Percentiles rank a stretch among this genome's conserved stretches.
Conservation (phyloP, 2,797 vertebrate species). For the Buphagus erythrorhynchus region DNA sequence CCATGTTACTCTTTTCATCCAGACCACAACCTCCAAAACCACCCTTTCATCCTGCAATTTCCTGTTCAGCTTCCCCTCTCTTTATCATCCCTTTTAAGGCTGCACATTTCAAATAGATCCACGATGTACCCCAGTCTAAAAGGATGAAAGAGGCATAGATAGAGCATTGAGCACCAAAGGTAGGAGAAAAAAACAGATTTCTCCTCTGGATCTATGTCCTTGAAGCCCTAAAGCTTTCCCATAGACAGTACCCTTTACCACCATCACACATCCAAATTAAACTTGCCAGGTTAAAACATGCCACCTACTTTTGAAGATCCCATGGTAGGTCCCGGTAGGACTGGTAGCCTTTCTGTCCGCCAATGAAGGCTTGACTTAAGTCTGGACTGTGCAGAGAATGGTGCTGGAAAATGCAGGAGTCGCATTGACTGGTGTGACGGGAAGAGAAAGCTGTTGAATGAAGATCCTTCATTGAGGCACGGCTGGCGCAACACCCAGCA, state of each 20-base stretch:
- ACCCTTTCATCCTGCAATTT: background rate
- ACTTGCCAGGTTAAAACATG: background rate
- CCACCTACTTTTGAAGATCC: constrained; percentile 70
- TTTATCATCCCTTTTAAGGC: background rate
- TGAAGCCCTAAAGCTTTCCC: background rate
- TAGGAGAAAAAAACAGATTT: background rate
- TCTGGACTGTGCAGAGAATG: constrained; percentile 11
- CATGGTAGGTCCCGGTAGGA: constrained; percentile 56
- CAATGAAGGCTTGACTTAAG: constrained; percentile 48
- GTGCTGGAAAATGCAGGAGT: constrained; percentile 54
- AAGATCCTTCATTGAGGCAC: constrained; percentile 69
- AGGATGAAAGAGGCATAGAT: background rate
- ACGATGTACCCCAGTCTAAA: background rate
- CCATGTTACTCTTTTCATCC: rapidly evolving
- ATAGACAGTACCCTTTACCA: background rate
- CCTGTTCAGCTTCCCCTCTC: background rate
- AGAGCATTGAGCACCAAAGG: background rate
- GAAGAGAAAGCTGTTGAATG: constrained; percentile 58
- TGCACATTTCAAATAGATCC: background rate
- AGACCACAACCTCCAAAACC: background rate
- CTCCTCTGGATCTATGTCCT: background rate
- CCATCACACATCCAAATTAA: background rate
- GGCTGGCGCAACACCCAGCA: constrained; percentile 46
- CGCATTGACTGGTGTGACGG: constrained; percentile 10
- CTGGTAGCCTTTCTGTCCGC: constrained; percentile 52